Conservation (phyloP, 1,140 invertebrate genomes). For the Procambarus clarkii region DNA sequence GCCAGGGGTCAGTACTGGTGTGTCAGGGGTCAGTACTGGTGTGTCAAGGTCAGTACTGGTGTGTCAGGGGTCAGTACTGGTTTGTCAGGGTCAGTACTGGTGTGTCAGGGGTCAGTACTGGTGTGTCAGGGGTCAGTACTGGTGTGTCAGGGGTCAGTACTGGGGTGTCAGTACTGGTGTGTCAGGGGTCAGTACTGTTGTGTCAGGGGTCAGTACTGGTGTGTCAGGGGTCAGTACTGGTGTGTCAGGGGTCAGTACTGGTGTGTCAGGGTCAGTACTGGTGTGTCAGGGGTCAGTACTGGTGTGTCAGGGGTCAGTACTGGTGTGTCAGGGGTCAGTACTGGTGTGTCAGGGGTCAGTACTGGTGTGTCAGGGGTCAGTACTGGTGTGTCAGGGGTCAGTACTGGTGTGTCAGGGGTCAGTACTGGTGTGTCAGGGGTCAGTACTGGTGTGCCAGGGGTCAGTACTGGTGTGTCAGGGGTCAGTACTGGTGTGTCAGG, state of each 20-base stretch:
- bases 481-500: neutral
- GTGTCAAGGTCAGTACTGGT: too few relatives aligned
- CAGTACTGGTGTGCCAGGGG: neutral
- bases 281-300: neutral
- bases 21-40: neutral
- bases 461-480: neutral
- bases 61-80: neutral
- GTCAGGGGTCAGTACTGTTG: neutral
- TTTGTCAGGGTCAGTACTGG: neutral
- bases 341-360: neutral
- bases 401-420: neutral
- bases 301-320: neutral
- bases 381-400: neutral
- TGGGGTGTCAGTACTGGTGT: neutral
- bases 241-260: neutral
- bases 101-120: neutral
- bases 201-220: neutral
- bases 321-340: neutral
- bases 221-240: neutral
- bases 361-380: neutral
- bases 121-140: neutral
- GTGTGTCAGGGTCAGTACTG: conserved; percentile 26
- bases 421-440: neutral
- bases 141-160: neutral
- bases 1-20: conserved; percentile 38